Percentiles rank a stretch among this genome's conserved stretches.
These are phyloP conservation scores for Mongoloraphidia duomilia DNA, from an alignment of 2,888 invertebrate genomes.

Conservation along the genomic window DNA sequence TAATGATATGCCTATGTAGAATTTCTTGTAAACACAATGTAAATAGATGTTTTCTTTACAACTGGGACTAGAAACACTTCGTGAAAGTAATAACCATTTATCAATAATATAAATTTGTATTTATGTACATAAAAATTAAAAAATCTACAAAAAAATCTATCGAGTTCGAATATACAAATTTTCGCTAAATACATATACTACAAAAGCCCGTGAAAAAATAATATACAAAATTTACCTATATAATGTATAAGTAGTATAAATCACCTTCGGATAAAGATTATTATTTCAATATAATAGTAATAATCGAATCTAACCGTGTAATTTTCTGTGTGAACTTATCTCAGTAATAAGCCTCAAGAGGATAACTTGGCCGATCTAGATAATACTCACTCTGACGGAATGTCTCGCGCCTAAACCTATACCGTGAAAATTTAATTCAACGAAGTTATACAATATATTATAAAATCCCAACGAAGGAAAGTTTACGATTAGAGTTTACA, in stretches of 20 bases:
- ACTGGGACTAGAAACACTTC: constrained; percentile 8
- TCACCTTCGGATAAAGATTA: constrained; percentile 6
- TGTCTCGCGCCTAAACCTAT: too few species aligned
- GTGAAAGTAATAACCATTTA: constrained; percentile 4
- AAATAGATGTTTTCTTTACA: not conserved
- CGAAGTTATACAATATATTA: too few species aligned
- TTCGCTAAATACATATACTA: constrained; percentile 6
- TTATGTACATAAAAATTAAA: constrained; percentile 9
- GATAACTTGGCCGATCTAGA: too few species aligned
- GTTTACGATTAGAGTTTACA: too few species aligned
- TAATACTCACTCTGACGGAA: too few species aligned
- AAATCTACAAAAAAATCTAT: constrained; percentile 6
- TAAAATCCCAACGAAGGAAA: too few species aligned
- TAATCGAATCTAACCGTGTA: too few species aligned
- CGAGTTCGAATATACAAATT: constrained; percentile 8
- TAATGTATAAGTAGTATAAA: constrained; percentile 6
- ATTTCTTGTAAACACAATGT: not conserved
- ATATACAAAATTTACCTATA: constrained; percentile 7
- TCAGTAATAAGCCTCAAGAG: too few species aligned
- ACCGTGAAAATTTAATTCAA: too few species aligned
- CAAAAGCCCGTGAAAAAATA: constrained; percentile 9
- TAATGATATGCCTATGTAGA: constrained; percentile 8
- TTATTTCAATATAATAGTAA: not conserved
- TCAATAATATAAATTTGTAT: constrained; percentile 2
- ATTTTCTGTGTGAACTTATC: too few species aligned